Evolutionary conservation across 1,140 invertebrate genomes (phyloP).

Genomic region (Daktulosphaira vitifoliae): DNA sequence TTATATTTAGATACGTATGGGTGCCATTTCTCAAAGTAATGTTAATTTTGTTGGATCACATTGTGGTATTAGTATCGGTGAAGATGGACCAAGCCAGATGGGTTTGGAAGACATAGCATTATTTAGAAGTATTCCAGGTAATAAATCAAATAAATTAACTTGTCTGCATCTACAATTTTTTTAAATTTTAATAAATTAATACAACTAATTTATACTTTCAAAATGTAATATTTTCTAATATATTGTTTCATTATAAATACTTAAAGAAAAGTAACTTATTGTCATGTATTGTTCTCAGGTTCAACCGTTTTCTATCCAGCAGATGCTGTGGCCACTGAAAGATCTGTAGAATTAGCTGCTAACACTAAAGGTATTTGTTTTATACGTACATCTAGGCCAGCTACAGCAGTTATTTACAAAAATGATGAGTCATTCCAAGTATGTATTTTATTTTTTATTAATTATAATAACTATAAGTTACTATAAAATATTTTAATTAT

Average conservation of each 20-base stretch:
- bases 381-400: conserved; percentile 89
- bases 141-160: neutral
- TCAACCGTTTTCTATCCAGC: conserved; percentile 94
- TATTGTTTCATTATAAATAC: neutral
- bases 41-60: conserved; percentile 94
- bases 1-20: conserved; percentile 81
- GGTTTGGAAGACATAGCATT: conserved; percentile 94
- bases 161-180: too few species aligned
- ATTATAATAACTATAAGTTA: conserved; percentile 34
- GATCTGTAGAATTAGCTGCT: conserved; percentile 89
- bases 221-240: neutral
- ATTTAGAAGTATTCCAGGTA: conserved; percentile 81
- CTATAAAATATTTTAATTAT: neutral
- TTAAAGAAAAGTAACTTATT: neutral
- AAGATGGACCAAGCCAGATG: conserved; percentile 99
- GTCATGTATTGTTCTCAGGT: too few species aligned
- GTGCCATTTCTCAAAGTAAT: conserved; percentile 95
- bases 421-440: conserved; percentile 76
- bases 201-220: too few species aligned
- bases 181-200: too few species aligned
- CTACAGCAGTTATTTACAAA: conserved; percentile 76
- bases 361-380: conserved; percentile 94
- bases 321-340: conserved; percentile 89
- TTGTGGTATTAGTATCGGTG: conserved; percentile 90
- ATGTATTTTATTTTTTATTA: too few species aligned